Evolutionary conservation across 2,113 vertebrate species (phyloP).

Genomic region (Physeter macrocephalus): DNA sequence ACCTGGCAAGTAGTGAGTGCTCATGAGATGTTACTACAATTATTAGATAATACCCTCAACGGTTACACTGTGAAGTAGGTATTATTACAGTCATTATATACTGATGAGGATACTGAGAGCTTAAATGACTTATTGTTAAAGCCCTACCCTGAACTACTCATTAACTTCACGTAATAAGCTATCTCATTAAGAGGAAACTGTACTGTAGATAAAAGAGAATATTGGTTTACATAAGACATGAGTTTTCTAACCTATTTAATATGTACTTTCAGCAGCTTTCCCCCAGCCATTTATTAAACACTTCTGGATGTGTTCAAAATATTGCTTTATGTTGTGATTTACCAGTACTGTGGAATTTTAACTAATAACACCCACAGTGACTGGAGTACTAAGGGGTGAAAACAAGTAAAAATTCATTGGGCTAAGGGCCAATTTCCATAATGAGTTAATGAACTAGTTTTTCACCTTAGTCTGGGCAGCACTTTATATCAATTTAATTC

Average conservation of each 20-base stretch:
- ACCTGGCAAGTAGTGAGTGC: background rate
- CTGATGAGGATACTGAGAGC: background rate
- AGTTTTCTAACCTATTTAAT: slow-evolving; percentile 31
- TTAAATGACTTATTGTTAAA: slow-evolving; percentile 16
- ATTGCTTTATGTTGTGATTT: slow-evolving; percentile 6
- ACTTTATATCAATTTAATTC: slow-evolving; percentile 56
- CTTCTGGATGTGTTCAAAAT: slow-evolving; percentile 34
- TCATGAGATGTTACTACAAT: background rate
- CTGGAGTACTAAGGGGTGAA: slow-evolving; percentile 14
- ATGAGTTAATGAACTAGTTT: slow-evolving; percentile 53
- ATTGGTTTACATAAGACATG: background rate
- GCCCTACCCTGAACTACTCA: background rate
- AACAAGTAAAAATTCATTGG: slow-evolving; percentile 47
- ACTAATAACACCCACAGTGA: background rate
- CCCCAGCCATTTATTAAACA: slow-evolving; percentile 30
- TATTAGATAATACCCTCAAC: background rate
- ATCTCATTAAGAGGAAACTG: slow-evolving; percentile 22
- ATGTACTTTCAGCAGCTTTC: background rate
- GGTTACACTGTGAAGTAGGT: background rate
- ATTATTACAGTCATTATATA: background rate
- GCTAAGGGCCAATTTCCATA: slow-evolving; percentile 30
- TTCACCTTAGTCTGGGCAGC: slow-evolving; percentile 21
- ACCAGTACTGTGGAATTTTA: background rate
- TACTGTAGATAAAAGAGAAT: background rate
- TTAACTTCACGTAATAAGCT: background rate